These are phyloP conservation scores for Anagyrus pseudococci DNA, from an alignment of 2,888 invertebrate species.

Conservation along the genomic window DNA sequence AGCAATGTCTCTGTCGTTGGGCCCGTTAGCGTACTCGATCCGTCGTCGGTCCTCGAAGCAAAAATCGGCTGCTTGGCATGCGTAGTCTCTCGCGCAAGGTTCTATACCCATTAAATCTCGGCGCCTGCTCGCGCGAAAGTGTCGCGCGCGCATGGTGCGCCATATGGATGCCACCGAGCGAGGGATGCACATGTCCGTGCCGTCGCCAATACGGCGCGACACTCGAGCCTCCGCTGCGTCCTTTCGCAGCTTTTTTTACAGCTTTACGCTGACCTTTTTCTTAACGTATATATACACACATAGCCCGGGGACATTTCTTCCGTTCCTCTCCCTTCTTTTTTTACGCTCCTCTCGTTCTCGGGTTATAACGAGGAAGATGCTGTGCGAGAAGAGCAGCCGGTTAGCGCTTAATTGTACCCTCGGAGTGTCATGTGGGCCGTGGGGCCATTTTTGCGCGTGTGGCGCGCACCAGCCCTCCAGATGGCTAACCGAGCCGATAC, in stretches of 20 bases:
- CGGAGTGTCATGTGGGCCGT: background rate
- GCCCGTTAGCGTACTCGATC: too few species aligned
- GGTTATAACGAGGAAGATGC: too few species aligned
- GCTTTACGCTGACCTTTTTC: too few species aligned
- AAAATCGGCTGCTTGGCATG: too few species aligned
- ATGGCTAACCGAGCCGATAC: too few species aligned
- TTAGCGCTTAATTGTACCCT: slow-evolving; percentile 11
- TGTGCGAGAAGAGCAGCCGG: background rate
- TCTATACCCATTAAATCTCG: background rate
- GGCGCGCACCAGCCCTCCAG: too few species aligned
- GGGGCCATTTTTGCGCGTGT: too few species aligned
- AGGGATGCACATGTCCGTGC: slow-evolving; percentile 19
- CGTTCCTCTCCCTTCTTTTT: background rate
- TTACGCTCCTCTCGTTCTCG: slow-evolving; percentile 2
- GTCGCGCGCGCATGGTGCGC: slow-evolving; percentile 7
- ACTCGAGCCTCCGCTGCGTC: slow-evolving; percentile 21
- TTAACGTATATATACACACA: too few species aligned
- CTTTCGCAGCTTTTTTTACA: background rate
- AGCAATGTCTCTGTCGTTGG: too few species aligned
- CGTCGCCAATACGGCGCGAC: slow-evolving; percentile 6
- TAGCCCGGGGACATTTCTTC: too few species aligned
- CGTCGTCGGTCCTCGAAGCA: too few species aligned
- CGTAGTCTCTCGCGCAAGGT: background rate
- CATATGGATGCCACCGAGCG: slow-evolving; percentile 25
- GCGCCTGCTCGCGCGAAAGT: background rate